These are phyloP conservation scores for Dinomys branickii DNA, from an alignment of 2,113 vertebrate genomes.

Conservation along the genomic window DNA sequence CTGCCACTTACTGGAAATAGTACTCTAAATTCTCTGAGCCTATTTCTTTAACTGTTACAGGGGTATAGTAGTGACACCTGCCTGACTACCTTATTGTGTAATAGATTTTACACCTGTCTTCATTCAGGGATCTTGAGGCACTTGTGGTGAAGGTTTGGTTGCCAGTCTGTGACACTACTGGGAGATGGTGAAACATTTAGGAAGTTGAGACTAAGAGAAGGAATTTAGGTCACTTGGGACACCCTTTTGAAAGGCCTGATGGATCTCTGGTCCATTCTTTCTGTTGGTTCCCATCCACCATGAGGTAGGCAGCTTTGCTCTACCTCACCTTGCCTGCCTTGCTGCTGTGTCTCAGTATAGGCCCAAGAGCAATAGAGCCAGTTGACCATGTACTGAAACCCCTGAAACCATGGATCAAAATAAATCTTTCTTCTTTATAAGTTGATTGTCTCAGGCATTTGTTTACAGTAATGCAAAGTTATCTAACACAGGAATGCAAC, in stretches of 20 bases:
- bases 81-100: not conserved
- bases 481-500: not conserved
- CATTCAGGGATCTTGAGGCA: not conserved
- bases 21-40: not conserved
- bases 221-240: not conserved
- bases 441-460: not conserved
- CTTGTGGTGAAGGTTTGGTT: not conserved
- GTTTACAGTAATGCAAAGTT: not conserved
- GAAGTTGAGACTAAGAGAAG: not conserved
- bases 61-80: not conserved
- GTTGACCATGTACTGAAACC: not conserved
- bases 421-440: not conserved
- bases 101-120: not conserved
- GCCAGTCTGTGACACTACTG: not conserved
- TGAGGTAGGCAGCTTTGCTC: not conserved
- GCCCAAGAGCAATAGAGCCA: not conserved
- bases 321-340: not conserved
- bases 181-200: not conserved
- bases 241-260: not conserved
- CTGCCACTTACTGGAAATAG: not conserved
- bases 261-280: not conserved
- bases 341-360: not conserved
- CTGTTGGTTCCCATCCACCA: not conserved
- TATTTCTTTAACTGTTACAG: slow-evolving; percentile 45
- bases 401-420: not conserved